Evolutionary conservation across 2,888 invertebrate species (phyloP), one percentile per base, ranked within the genome.

Genomic region (Zootermopsis nevadensis): DNA sequence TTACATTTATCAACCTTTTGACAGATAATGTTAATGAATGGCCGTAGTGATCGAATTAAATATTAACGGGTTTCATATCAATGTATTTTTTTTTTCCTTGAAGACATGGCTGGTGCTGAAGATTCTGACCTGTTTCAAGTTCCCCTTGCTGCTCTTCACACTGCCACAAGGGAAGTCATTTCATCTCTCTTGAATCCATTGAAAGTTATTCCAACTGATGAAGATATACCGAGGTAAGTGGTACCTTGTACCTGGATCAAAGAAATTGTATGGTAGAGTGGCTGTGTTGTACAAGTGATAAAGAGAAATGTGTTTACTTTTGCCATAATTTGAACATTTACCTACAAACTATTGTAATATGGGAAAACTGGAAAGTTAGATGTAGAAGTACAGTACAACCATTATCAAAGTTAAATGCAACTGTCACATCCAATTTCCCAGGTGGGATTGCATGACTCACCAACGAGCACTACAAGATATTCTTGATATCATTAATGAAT

Each of bases 201-300:
- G 80, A 95, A 94, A 91, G 90, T 94, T 66, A 89, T 95, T 77
- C 92, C 92, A 3, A 92, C 92, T 19, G 93, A 93, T 84, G 92
- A 92, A 87, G 93, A 93, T 31, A 88, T 89, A 53, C 89, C 89
- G 12, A 90, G 91, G 91, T 91, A 86, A 86, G 84, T 85, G 53
- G 33, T 60, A 24, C 22, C 27, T 38, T 19, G n/a, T 38, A 24
- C 27, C 30, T 33, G 27, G 12, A 31, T 7, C 35, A 31, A 8
- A 31, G 15, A 31, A 7, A 24, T 8, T 60, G 27, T 22, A 60
- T 22, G 22, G 60, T 22, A 6, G 7, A 2, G 2, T 19, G 12
- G 60, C 8, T 19, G 1, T 7, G 2, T 1, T 6, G 0, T n/a
- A 60, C 22, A n/a, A 60, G n/a, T n/a, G n/a, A n/a, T n/a, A n/a